phyloP scores from a whole-genome alignment of 2,113 vertebrate genomes.

The Octodon degus region DNA sequence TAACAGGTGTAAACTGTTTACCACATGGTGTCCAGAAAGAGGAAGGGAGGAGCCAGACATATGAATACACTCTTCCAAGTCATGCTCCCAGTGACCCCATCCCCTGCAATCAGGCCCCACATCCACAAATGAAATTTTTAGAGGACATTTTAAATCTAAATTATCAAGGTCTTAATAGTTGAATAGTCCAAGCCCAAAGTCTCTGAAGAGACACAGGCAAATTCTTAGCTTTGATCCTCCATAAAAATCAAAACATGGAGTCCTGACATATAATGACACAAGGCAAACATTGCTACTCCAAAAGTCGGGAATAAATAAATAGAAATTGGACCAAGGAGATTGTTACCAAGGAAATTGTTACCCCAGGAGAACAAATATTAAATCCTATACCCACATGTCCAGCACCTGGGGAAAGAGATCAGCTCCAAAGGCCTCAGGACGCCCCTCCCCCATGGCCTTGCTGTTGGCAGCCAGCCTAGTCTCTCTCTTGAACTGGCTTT shows the following conservation, averaged over 20 bases:
- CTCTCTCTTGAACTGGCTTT: neutral
- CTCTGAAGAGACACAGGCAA: neutral
- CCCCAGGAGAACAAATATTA: neutral
- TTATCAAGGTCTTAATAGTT: neutral
- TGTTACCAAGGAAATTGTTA: neutral
- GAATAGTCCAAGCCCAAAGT: neutral
- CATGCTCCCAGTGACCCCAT: neutral
- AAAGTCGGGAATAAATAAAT: neutral
- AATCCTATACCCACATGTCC: neutral
- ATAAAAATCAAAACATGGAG: neutral
- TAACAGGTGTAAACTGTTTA: neutral
- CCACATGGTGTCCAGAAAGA: neutral
- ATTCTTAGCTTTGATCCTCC: neutral
- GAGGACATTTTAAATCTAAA: neutral
- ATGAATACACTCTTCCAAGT: neutral
- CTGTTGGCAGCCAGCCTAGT: neutral
- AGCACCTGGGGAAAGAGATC: neutral
- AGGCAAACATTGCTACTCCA: neutral
- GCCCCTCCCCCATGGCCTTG: neutral
- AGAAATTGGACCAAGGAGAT: neutral
- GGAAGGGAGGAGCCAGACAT: neutral
- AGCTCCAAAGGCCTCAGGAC: neutral
- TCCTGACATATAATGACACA: neutral
- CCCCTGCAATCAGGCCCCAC: neutral
- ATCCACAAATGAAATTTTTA: neutral